Evolutionary conservation across 2,797 vertebrate genomes (phyloP).

Genomic region (Spinibarbus caldwelli): DNA sequence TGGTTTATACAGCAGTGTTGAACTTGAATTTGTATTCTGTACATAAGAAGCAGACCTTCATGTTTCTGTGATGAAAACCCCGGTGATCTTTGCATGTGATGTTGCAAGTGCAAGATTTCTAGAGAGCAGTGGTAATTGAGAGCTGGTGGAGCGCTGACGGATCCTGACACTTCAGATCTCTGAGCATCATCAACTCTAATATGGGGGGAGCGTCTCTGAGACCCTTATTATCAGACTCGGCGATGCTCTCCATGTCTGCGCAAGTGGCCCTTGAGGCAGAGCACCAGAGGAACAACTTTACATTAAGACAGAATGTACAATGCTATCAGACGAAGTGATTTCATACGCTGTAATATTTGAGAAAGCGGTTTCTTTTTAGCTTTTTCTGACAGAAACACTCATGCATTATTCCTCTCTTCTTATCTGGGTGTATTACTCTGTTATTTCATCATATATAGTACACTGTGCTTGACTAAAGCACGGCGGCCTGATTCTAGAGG

Average conservation of each 20-base stretch:
- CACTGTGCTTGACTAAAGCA: constrained; percentile 29
- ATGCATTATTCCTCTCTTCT: constrained; percentile 21
- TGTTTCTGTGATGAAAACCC: neutral
- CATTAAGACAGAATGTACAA: constrained; percentile 27
- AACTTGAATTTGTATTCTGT: neutral
- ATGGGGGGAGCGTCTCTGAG: constrained; percentile 18
- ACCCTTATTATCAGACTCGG: constrained; percentile 34
- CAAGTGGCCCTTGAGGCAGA: constrained; percentile 22
- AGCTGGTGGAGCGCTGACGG: constrained; percentile 15
- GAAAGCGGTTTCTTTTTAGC: neutral
- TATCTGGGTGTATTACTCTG: constrained; percentile 51
- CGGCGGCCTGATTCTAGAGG: constrained; percentile 29
- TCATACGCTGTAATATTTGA: neutral
- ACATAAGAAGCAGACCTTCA: neutral
- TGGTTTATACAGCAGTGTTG: neutral
- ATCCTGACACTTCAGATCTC: constrained; percentile 37
- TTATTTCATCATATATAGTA: constrained; percentile 58
- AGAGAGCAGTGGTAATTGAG: constrained; percentile 25
- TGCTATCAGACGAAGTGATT: constrained; percentile 4
- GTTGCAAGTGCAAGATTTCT: constrained; percentile 9
- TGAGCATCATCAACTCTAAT: constrained; percentile 30
- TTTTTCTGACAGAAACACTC: constrained; percentile 2
- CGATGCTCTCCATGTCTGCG: constrained; percentile 1
- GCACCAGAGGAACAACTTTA: neutral
- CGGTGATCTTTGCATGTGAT: constrained; percentile 10